Evolutionary conservation across 2,113 vertebrate species (phyloP), one percentile per base, ranked within the genome.

Genomic region (Dissostichus mawsoni): DNA sequence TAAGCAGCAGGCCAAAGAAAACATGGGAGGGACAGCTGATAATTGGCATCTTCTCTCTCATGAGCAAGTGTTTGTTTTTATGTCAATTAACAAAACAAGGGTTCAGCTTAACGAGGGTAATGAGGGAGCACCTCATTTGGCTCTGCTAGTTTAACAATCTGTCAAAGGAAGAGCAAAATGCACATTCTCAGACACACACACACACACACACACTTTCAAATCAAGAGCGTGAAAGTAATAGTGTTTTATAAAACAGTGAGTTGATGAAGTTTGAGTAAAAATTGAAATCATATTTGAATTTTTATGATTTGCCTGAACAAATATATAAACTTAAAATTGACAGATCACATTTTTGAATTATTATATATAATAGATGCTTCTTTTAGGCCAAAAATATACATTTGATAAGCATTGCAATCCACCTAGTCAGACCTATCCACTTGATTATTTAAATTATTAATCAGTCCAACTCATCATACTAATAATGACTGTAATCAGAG

Each of bases 21-120:
- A 72, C 20, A 62, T 52, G 23, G 65, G 81, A 56, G 75, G 71
- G 80, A 67, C 58, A 66, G 51, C 20, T 36, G 48, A 69, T 90
- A 87, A 84, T 78, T 88, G 78, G 59, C 81, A 82, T 78, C 44
- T 83, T 86, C 61, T 89, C 66, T 83, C 88, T 83, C 85, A 87
- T 71, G 33, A 82, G 81, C 78, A 51, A 88, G 81, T 86, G 88
- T 90, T 93, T 93, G 87, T 91, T 92, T 90, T 92, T 78, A 84
- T 89, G 89, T 90, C 88, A 93, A 90, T 93, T 90, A 92, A 82
- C 77, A 81, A 88, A 90, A 89, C 88, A 86, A 83, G 87, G 78
- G 77, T 90, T 90, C 73, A 83, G 81, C 68, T 74, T 90, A 91
- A 92, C 83, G 87, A 91, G 87, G 87, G 90, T 89, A 90, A 93